These are phyloP conservation scores for Triplophysa dalaica DNA, from an alignment of 2,113 vertebrate species.

Conservation along the genomic window DNA sequence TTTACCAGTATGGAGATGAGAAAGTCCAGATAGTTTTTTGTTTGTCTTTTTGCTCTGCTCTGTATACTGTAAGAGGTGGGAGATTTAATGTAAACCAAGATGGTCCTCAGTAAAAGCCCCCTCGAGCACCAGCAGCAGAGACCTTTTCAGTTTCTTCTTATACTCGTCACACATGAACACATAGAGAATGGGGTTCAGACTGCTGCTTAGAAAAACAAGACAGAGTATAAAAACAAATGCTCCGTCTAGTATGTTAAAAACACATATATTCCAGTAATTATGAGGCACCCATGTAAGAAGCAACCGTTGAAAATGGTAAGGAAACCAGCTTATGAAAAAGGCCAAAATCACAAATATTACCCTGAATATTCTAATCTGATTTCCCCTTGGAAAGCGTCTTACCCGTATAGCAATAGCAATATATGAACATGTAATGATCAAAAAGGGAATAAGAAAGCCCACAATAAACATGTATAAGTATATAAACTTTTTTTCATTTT, in stretches of 20 bases:
- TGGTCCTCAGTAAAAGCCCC: neutral
- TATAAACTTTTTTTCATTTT: no score
- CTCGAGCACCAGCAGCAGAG: constrained; percentile 60
- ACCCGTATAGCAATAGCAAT: constrained; percentile 59
- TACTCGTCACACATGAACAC: constrained; percentile 68
- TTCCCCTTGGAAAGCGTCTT: constrained; percentile 40
- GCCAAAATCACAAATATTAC: constrained; percentile 62
- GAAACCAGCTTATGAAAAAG: constrained; percentile 71
- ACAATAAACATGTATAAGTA: neutral
- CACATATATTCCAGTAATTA: no score
- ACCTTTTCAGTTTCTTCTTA: constrained; percentile 56
- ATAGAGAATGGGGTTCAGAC: constrained; percentile 73
- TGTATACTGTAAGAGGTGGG: no score
- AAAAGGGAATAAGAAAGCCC: constrained; percentile 64
- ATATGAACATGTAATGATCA: constrained; percentile 58
- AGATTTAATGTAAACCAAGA: no score
- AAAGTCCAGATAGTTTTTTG: no score
- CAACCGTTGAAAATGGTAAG: constrained; percentile 52
- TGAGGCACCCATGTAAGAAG: no score
- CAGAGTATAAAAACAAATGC: neutral
- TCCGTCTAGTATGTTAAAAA: no score
- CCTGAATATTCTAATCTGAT: constrained; percentile 20
- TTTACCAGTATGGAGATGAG: no score
- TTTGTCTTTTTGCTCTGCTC: no score
- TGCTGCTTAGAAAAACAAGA: constrained; percentile 66